These are phyloP conservation scores for Eulacestoma nigropectus DNA, from an alignment of 2,113 vertebrate species.

Conservation along the genomic window DNA sequence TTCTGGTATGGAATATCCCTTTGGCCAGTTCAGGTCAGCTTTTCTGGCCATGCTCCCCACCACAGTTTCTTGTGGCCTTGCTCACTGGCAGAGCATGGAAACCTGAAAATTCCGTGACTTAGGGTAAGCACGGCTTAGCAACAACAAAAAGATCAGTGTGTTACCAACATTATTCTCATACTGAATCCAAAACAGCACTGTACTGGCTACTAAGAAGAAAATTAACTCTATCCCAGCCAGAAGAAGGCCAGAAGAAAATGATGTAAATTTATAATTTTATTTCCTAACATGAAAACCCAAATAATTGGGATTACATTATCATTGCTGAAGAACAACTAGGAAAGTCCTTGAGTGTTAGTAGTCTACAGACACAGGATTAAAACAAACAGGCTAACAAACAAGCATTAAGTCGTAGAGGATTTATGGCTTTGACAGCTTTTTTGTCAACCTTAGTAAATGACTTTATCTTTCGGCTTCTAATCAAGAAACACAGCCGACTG, in stretches of 20 bases:
- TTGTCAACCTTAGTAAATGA: neutral
- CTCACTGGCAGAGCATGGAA: neutral
- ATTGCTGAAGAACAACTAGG: neutral
- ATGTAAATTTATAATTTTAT: neutral
- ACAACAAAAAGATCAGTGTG: accelerated
- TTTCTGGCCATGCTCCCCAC: neutral
- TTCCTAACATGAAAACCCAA: neutral
- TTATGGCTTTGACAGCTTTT: neutral
- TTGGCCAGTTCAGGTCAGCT: neutral
- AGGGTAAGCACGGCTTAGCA: no score
- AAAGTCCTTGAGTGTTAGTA: neutral
- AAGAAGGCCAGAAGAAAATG: neutral
- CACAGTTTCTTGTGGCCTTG: neutral
- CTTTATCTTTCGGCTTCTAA: neutral
- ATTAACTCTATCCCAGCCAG: neutral
- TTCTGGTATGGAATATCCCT: neutral
- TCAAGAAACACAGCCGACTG: neutral
- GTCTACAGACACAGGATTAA: neutral
- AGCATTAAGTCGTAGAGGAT: neutral
- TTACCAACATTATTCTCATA: neutral
- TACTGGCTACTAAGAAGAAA: neutral
- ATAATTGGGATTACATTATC: neutral
- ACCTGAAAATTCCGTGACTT: neutral
- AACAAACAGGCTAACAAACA: neutral
- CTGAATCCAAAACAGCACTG: neutral